Evolutionary conservation across 2,888 invertebrate species (phyloP), one percentile per base, ranked within the genome.

Genomic region (Invenusta paracnida): DNA sequence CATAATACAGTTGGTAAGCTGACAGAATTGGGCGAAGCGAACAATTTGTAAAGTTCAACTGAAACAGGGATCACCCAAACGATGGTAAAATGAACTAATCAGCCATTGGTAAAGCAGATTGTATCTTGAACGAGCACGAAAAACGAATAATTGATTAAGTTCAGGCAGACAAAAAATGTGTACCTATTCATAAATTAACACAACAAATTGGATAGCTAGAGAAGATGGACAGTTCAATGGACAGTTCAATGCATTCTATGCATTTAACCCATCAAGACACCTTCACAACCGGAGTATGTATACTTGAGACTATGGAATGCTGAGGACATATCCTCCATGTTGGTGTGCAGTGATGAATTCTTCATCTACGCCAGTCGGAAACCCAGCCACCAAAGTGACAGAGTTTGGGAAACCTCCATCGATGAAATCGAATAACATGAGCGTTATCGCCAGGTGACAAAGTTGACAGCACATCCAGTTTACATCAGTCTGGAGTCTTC

Each of bases 341-440:
- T n/a, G n/a, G 82, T 82, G 29, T 27, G 29, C 29, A 82, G 82
- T 82, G 31, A 82, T 2, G 29, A 82, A 82, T 82, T 82, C 27
- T 27, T 30, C 30, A 82, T 82, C 27, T 82, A 79, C 28, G 82
- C 28, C 29, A 29, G 5, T 82, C 29, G 82, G 5, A 82, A 82
- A 82, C 82, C 23, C 23, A 82, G 29, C 82, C 82, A 82, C 28
- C 82, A 82, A 82, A 82, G 29, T 82, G 79, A n/a, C n/a, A n/a
- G n/a, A 30, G 82, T 82, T 82, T 82, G 2, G 82, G 27, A 11
- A 82, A 82, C 82, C 82, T 82, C 82, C 29, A 82, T 30, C 5
- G 82, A 82, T 82, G 82, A 82, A 30, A 82, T 82, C 31, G 82
- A 82, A 82, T 11, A 82, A 29, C 82, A 82, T 29, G 23, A 82